Evolutionary conservation across 2,113 vertebrate species (phyloP), one percentile per base, ranked within the genome.

Genomic region (cattle (Bos taurus)): DNA sequence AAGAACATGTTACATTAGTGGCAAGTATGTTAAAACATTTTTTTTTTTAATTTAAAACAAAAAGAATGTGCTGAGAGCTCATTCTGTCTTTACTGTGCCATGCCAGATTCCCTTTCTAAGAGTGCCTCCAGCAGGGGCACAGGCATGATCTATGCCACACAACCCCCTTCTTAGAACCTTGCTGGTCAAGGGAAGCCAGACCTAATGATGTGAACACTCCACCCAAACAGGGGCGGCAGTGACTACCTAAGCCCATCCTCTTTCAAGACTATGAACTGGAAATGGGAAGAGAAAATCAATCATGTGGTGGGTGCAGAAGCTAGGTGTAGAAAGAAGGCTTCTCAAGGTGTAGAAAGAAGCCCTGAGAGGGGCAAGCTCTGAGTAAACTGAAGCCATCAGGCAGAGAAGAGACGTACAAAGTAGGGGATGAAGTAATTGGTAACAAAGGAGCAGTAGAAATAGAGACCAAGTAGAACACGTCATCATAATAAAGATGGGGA

Each of bases 241-340:
- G 43, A 64, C 33, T 71, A n/a, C 40, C 9, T 33, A 28, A 2
- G n/a, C 33, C 40, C 59, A 33, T 36, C 92, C 30, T 88, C n/a
- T 81, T 93, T 86, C 67, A 93, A 91, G 83, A 95, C 89, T 50
- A 5, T 92, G 40, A 93, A 92, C 14, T 95, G 43, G 50, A 87
- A 83, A 54, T 19, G 14, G 28, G 48, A 93, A 81, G 23, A 71
- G 52, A 94, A 97, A 92, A 92, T 96, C 90, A 83, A 85, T 89
- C n/a, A 60, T 2, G 1, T 60, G 6, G 8, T 78, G n/a, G 46
- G 21, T 80, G 46, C 52, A 81, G 43, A 92, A 85, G 28, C 59
- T 93, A 54, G n/a, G 19, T 40, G 67, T 40, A 40, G n/a, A 71
- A 23, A 71, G 88, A 94, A 62, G 25, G 33, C 33, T 67, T 67